These are phyloP conservation scores for Albula goreensis DNA, from an alignment of 2,113 vertebrate genomes.

Conservation along the genomic window DNA sequence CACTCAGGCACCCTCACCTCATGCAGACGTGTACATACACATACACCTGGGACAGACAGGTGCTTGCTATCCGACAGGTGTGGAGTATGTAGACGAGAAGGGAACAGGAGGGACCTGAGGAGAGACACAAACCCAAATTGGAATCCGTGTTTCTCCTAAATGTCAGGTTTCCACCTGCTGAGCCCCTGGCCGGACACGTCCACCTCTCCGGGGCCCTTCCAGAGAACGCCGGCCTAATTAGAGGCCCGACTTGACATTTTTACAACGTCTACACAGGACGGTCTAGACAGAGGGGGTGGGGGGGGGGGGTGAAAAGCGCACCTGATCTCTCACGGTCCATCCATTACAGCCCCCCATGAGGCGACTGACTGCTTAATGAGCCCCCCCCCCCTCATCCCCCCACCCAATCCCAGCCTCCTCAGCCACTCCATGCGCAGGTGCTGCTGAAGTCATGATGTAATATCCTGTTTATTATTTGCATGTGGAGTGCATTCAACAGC, in stretches of 20 bases:
- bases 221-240: conserved; percentile 73
- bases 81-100: background rate
- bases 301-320: conserved; percentile 61
- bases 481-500: background rate
- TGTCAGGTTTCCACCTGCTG: conserved; percentile 15
- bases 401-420: background rate
- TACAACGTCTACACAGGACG: conserved; percentile 54
- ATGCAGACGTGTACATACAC: conserved; percentile 19
- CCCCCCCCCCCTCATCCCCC: background rate
- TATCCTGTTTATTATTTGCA: background rate
- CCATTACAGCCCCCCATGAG: background rate
- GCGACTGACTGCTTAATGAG: background rate
- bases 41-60: background rate
- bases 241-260: conserved; percentile 74
- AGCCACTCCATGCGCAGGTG: background rate
- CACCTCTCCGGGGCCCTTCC: conserved; percentile 59
- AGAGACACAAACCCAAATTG: conserved; percentile 10
- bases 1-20: conserved; percentile 32
- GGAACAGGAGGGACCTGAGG: background rate
- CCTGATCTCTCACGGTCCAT: conserved; percentile 10
- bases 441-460: background rate
- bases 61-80: background rate
- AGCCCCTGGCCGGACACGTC: background rate
- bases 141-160: conserved; percentile 21
- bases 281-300: conserved; percentile 48